These are phyloP conservation scores for Pseudomyrmex pallidus DNA, from an alignment of 1,140 invertebrate species.

Conservation along the genomic window DNA sequence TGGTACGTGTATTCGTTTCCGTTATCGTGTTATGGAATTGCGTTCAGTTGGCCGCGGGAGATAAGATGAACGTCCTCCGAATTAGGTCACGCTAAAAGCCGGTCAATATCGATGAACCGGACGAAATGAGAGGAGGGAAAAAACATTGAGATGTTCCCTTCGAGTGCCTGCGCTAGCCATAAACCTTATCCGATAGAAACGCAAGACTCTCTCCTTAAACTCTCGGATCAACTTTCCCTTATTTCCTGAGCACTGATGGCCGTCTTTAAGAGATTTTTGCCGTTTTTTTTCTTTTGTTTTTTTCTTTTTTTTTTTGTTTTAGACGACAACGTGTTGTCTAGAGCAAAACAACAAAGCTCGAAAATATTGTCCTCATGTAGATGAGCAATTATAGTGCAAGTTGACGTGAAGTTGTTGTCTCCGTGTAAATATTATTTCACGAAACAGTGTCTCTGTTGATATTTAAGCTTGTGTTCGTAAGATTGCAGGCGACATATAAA, in stretches of 20 bases:
- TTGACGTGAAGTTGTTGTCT: not conserved
- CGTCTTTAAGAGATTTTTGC: not conserved
- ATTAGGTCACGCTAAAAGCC: slow-evolving; percentile 29
- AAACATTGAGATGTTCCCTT: not conserved
- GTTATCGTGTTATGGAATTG: not conserved
- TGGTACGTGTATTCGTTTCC: not conserved
- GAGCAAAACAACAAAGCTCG: not conserved
- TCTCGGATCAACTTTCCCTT: slow-evolving; percentile 9
- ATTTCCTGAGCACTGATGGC: not conserved
- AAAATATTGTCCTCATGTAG: not conserved
- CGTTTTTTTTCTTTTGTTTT: not conserved
- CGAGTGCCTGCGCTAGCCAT: slow-evolving; percentile 41
- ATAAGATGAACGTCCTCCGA: slow-evolving; percentile 32
- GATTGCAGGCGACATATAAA: too few species aligned
- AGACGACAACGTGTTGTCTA: not conserved
- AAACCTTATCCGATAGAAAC: slow-evolving; percentile 50
- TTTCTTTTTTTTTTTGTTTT: not conserved
- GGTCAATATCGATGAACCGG: slow-evolving; percentile 2
- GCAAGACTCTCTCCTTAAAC: not conserved
- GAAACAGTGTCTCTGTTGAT: too few species aligned
- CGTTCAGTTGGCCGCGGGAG: not conserved
- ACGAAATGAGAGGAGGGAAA: not conserved
- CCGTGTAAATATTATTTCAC: too few species aligned
- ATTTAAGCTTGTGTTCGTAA: too few species aligned
- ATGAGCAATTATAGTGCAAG: not conserved